These are phyloP conservation scores for Patella pellucida DNA, from an alignment of 2,888 invertebrate genomes.

Conservation along the genomic window DNA sequence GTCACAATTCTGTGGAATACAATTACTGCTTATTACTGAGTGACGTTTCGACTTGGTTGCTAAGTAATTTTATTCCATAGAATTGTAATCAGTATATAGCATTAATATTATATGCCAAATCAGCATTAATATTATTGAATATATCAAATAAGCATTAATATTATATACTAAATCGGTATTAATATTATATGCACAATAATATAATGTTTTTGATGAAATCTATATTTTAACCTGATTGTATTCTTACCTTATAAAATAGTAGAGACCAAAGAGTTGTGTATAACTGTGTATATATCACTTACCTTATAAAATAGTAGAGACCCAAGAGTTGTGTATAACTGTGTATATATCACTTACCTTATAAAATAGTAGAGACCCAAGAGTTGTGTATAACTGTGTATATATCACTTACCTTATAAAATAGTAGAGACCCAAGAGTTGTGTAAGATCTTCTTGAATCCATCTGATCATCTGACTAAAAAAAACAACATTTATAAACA, in stretches of 20 bases:
- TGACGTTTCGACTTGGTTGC: no score
- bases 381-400: constrained; percentile 74
- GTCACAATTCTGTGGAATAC: no score
- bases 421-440: constrained; percentile 75
- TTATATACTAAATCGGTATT: no score
- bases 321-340: constrained; percentile 79
- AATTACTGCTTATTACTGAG: no score
- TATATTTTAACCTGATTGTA: no score
- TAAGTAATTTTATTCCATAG: no score
- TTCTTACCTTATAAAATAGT: constrained; percentile 63
- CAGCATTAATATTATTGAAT: no score
- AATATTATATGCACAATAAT: no score
- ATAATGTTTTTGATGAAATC: no score
- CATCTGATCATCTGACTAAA: constrained; percentile 48
- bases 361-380: constrained; percentile 73
- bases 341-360: constrained; percentile 73
- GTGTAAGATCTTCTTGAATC: constrained; percentile 81
- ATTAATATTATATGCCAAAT: no score
- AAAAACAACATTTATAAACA: constrained; percentile 9
- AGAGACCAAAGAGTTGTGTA: constrained; percentile 78
- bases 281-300: constrained; percentile 74
- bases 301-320: constrained; percentile 66
- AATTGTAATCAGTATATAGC: no score
- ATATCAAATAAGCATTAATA: no score
- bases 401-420: constrained; percentile 59